Evolutionary conservation across 2,797 vertebrate species (phyloP).

Genomic region (Phoebastria nigripes): DNA sequence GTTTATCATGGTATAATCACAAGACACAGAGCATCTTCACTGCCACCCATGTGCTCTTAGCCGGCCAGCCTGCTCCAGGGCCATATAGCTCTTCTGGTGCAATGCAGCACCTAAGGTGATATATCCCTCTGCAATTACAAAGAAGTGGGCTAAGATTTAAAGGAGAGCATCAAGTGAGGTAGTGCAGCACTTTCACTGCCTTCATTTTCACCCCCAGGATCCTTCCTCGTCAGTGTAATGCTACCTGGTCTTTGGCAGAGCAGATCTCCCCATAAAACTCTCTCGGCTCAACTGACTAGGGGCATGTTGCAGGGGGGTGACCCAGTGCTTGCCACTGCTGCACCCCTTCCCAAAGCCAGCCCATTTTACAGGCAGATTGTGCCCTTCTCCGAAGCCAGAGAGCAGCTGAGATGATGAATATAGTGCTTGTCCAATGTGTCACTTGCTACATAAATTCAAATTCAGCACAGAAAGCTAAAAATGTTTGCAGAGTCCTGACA

Average conservation of each 20-base stretch:
- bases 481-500: slow-evolving; percentile 47
- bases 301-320: neutral
- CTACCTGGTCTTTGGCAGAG: neutral
- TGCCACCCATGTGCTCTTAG: neutral
- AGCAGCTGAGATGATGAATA: slow-evolving; percentile 46
- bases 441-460: slow-evolving; percentile 44
- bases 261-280: neutral
- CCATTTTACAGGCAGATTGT: neutral
- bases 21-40: neutral
- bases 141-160: neutral
- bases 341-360: neutral
- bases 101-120: neutral
- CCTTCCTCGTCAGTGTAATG: neutral
- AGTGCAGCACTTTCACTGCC: neutral
- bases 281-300: neutral
- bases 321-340: neutral
- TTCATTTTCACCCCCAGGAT: neutral
- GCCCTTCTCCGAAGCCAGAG: neutral
- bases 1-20: neutral
- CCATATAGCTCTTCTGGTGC: neutral
- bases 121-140: neutral
- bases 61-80: neutral
- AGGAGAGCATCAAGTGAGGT: neutral
- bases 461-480: slow-evolving; percentile 48
- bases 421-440: slow-evolving; percentile 43